phyloP scores from a whole-genome alignment of 2,113 vertebrate genomes.

The Parotia lawesii region DNA sequence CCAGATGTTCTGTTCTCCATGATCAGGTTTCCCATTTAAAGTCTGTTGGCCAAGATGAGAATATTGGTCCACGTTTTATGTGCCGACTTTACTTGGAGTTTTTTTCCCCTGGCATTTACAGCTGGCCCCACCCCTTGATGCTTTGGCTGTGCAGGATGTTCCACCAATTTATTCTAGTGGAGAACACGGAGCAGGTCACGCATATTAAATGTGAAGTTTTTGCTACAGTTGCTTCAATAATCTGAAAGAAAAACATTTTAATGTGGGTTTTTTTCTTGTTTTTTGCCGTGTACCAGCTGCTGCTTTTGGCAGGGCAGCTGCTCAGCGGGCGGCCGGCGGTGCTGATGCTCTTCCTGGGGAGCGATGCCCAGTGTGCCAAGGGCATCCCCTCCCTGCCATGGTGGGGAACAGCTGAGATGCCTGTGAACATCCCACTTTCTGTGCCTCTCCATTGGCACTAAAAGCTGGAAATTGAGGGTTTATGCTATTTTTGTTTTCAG shows the following conservation, averaged over 20 bases:
- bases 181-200: not conserved
- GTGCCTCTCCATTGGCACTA: not conserved
- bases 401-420: not conserved
- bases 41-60: slow-evolving; percentile 14
- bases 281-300: not conserved
- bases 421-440: not conserved
- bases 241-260: slow-evolving; percentile 1
- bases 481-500: not conserved
- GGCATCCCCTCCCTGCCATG: not conserved
- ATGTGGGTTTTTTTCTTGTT: not conserved
- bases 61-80: slow-evolving; percentile 17
- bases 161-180: slow-evolving; percentile 15
- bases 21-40: slow-evolving; percentile 24
- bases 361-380: not conserved
- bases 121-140: slow-evolving; percentile 22
- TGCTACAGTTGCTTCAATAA: not conserved
- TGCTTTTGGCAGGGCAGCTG: not conserved
- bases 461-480: not conserved
- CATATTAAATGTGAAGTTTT: slow-evolving; percentile 21
- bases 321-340: not conserved
- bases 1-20: not conserved
- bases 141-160: slow-evolving; percentile 41
- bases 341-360: not conserved
- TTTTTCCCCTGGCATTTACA: slow-evolving; percentile 29
- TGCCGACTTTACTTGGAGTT: not conserved